Percentiles rank a stretch among this genome's conserved stretches.
These are phyloP conservation scores for Branchellion lobata DNA, from an alignment of 2,888 invertebrate species.

Conservation along the genomic window DNA sequence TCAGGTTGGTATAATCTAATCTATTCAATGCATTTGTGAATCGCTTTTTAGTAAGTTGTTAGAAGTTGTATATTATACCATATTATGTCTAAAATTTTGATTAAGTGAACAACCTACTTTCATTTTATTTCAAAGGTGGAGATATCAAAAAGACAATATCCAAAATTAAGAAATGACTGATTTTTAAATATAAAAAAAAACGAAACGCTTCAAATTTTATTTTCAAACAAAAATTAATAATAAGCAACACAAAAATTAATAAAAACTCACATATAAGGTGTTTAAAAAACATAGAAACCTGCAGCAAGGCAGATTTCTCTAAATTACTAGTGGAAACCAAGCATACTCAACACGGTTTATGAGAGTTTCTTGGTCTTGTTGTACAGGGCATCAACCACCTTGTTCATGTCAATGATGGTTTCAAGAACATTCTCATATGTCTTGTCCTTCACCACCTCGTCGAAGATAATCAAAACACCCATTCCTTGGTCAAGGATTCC, in stretches of 20 bases:
- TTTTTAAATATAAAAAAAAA: not conserved
- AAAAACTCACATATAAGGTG: no score
- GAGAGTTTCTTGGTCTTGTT: constrained; percentile 98
- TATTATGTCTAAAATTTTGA: no score
- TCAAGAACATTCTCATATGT: constrained; percentile 96
- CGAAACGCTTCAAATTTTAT: not conserved
- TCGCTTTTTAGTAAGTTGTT: not conserved
- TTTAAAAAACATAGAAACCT: no score
- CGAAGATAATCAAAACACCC: constrained; percentile 95
- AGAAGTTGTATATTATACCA: no score
- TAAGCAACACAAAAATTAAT: no score
- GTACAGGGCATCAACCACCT: constrained; percentile 97
- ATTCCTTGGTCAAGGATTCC: constrained; percentile 96
- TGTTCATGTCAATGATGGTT: constrained; percentile 97
- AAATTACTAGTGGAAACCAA: no score
- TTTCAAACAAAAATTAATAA: no score
- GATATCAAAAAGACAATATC: not conserved
- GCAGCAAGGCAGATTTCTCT: no score
- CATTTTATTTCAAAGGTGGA: not conserved
- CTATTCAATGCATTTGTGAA: not conserved
- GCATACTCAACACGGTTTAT: constrained; percentile 64
- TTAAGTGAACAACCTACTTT: not conserved
- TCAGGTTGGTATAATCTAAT: not conserved
- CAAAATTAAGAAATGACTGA: constrained; percentile 5
- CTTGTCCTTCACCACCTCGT: constrained; percentile 88